Evolutionary conservation across 35 echinoderm and acorn worm genomes (phyloP).

Genomic region (Patiria miniata): DNA sequence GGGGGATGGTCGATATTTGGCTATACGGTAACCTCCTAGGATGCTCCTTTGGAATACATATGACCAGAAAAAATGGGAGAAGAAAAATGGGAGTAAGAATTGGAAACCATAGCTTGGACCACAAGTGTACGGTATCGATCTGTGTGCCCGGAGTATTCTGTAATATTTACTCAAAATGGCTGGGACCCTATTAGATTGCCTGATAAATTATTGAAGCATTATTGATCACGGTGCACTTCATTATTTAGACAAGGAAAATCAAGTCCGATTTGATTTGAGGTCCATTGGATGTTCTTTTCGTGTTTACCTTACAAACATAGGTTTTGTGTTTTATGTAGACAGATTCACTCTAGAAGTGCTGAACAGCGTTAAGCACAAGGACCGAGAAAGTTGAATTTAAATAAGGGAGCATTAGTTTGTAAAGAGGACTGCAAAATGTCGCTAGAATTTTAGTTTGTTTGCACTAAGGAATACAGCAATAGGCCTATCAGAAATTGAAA

Average conservation of each 20-base stretch:
- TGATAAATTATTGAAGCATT: constrained; percentile 16
- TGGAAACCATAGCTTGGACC: neutral
- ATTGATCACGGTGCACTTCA: neutral
- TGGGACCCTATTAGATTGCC: neutral
- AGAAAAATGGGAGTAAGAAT: neutral
- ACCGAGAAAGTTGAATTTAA: too few relatives aligned
- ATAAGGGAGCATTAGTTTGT: too few relatives aligned
- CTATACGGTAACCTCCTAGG: neutral
- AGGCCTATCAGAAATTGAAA: too few relatives aligned
- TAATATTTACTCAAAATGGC: neutral
- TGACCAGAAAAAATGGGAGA: neutral
- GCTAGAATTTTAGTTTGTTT: too few relatives aligned
- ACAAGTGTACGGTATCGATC: neutral
- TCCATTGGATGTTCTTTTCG: too few relatives aligned
- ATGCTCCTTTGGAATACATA: neutral
- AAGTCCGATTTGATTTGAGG: too few relatives aligned
- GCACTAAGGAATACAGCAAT: too few relatives aligned
- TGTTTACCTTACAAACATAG: too few relatives aligned
- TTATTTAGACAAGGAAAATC: neutral
- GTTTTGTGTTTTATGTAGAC: too few relatives aligned
- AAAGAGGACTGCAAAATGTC: too few relatives aligned
- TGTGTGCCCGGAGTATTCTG: neutral
- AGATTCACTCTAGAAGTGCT: too few relatives aligned
- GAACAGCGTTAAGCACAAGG: too few relatives aligned
- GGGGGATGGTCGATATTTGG: neutral